Evolutionary conservation across 1,140 invertebrate species (phyloP), one percentile per base, ranked within the genome.

Genomic region (Penaeus chinensis): DNA sequence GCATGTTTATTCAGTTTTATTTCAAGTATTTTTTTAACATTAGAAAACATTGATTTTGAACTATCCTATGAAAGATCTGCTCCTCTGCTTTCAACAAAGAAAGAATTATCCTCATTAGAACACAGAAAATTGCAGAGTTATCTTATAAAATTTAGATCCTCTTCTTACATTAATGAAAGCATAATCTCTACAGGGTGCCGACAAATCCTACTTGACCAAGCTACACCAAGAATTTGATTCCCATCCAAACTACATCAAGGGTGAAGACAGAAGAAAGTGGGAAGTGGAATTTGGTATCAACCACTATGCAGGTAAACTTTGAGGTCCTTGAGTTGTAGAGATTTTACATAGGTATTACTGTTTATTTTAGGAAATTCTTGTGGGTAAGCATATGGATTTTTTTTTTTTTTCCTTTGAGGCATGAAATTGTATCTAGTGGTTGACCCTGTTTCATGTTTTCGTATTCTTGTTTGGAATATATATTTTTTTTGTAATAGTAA

Each of bases 241-340:
- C 63, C 96, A 99, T 92, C 93, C 95, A 7, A 95, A 95, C 92
- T 99, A 98, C 92, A 95, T 98, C 0, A 98, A 98, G 92, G 96
- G 97, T 89, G 94, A 95, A 82, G 95, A 97, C 92, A 93, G 97
- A 77, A 92, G 98, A 90, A 95, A 95, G 92, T 97, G 98, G 98
- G 95, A 99, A 93, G 95, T 95, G 61, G 96, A 98, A 92, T 98
- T 98, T 92, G 96, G 97, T 3, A 95, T 99, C 8, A 94, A 95
- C 91, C 98, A 99, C 92, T 99, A 99, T 92, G 98, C 98, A 7
- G 98, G 98, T 89, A 60, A 1, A 42, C 42, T 37, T 37, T 76
- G 7, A 22, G n/a, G 37, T 77, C 74, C 74, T 77, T 32, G 19
- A 18, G 37, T 37, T 37, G 22, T 69, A 13, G 20, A 69, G 20